Conservation (phyloP, 2,888 invertebrate species). For the Sinohyriopsis cumingii region DNA sequence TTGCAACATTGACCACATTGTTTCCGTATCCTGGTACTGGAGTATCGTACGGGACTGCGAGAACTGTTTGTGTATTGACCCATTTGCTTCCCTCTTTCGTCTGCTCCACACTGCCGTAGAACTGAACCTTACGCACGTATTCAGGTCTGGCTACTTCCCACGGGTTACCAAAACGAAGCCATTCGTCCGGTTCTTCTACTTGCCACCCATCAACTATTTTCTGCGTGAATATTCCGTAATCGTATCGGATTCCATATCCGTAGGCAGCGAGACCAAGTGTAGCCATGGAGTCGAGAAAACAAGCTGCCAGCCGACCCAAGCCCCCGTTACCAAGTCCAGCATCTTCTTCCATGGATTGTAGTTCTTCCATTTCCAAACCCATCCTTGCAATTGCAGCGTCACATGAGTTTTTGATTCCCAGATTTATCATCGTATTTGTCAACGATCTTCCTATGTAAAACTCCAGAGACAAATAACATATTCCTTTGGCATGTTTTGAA, state of each 20-base stretch:
- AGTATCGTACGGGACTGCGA: conserved; percentile 98
- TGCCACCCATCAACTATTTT: conserved; percentile 51
- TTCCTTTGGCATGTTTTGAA: conserved; percentile 28
- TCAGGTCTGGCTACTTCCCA: conserved; percentile 99
- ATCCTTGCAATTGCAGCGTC: conserved; percentile 98
- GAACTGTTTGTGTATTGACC: conserved; percentile 93
- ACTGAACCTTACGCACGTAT: conserved; percentile 96
- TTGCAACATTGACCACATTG: conserved; percentile 96
- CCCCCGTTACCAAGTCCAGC: conserved; percentile 99
- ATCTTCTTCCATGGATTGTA: conserved; percentile 97
- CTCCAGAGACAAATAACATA: conserved; percentile 37
- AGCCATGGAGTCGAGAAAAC: conserved; percentile 98
- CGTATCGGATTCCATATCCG: conserved; percentile 98
- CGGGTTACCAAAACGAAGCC: conserved; percentile 97
- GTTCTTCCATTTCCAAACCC: conserved; percentile 95
- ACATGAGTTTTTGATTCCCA: conserved; percentile 96
- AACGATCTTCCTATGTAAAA: conserved; percentile 41
- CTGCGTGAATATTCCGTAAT: conserved; percentile 92
- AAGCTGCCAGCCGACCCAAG: conserved; percentile 95
- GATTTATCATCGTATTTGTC: conserved; percentile 97
- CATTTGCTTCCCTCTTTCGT: conserved; percentile 90
- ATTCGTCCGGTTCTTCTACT: conserved; percentile 97
- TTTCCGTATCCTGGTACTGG: conserved; percentile 99
- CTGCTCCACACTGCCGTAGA: conserved; percentile 94
- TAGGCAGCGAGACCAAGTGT: conserved; percentile 96